Evolutionary conservation across 2,113 vertebrate genomes (phyloP).

Genomic region (Psammodynastes pulverulentus): DNA sequence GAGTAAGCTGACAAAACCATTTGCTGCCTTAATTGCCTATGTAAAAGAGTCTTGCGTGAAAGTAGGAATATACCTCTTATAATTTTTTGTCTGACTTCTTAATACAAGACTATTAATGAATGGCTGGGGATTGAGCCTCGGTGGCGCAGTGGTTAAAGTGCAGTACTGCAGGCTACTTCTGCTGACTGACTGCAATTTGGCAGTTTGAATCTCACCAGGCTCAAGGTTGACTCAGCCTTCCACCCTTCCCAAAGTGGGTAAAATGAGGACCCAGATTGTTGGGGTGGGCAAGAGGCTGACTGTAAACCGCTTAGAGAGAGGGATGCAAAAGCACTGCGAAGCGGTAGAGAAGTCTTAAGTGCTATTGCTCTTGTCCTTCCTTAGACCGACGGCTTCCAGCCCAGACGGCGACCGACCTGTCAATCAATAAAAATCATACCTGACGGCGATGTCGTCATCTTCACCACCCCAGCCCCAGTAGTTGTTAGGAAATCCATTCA

Average conservation of each 20-base stretch:
- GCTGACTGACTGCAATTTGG: no score
- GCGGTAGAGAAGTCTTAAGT: no score
- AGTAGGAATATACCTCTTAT: neutral
- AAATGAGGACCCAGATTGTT: no score
- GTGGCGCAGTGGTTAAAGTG: no score
- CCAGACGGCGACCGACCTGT: neutral
- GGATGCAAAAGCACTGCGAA: no score
- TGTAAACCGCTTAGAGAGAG: no score
- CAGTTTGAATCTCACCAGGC: no score
- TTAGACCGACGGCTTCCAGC: neutral
- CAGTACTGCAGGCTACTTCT: no score
- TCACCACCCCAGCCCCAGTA: constrained; percentile 81
- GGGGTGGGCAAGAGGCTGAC: no score
- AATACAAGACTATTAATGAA: neutral
- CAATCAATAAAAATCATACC: constrained; percentile 56
- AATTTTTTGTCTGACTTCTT: neutral
- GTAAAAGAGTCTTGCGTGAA: neutral
- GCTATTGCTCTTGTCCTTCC: neutral
- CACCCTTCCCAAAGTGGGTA: no score
- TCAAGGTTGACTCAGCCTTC: no score
- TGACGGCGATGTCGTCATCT: constrained; percentile 77
- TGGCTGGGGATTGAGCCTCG: neutral
- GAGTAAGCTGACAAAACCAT: neutral
- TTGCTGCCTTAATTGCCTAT: neutral
- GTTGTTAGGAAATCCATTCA: constrained; percentile 80